Evolutionary conservation across 2,888 invertebrate genomes (phyloP).

Genomic region (Mechanitis mazaeus): DNA sequence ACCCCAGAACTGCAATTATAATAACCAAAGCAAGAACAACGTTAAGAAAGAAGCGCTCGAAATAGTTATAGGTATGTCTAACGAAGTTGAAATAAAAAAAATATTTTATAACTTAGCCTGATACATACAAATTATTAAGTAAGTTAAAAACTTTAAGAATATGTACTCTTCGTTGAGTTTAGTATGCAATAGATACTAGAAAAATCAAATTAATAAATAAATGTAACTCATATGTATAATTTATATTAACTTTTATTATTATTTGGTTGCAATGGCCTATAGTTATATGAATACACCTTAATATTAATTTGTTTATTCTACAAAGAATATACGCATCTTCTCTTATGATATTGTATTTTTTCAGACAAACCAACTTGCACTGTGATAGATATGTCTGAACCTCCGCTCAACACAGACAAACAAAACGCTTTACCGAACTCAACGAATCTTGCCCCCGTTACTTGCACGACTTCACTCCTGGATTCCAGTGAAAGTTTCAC

Average conservation of each 20-base stretch:
- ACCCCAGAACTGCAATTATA: slow-evolving; percentile 62
- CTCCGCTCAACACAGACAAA: slow-evolving; percentile 55
- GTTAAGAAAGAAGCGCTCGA: slow-evolving; percentile 59
- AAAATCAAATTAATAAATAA: no score
- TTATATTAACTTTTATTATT: no score
- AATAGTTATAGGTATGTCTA: slow-evolving; percentile 54
- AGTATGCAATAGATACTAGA: not conserved
- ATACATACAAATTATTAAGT: no score
- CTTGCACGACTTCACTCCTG: slow-evolving; percentile 82
- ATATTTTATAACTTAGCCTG: no score
- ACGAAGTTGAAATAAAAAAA: not conserved
- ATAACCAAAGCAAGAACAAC: slow-evolving; percentile 75
- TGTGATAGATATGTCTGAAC: slow-evolving; percentile 74
- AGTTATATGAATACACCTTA: no score
- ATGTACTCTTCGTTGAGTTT: no score
- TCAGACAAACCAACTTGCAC: slow-evolving; percentile 72
- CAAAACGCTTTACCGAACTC: slow-evolving; percentile 51
- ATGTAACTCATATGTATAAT: no score
- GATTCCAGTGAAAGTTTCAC: slow-evolving; percentile 85
- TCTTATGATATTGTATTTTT: slow-evolving; percentile 33
- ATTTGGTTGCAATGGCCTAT: no score
- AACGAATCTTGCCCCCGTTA: slow-evolving; percentile 71
- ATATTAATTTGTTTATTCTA: no score
- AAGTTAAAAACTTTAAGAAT: no score
- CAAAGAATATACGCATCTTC: no score